A percentile compares a stretch with the other conserved stretches of the same genome.
Conservation (phyloP, 2,888 invertebrate species). For the Epistrophe grossulariae region DNA sequence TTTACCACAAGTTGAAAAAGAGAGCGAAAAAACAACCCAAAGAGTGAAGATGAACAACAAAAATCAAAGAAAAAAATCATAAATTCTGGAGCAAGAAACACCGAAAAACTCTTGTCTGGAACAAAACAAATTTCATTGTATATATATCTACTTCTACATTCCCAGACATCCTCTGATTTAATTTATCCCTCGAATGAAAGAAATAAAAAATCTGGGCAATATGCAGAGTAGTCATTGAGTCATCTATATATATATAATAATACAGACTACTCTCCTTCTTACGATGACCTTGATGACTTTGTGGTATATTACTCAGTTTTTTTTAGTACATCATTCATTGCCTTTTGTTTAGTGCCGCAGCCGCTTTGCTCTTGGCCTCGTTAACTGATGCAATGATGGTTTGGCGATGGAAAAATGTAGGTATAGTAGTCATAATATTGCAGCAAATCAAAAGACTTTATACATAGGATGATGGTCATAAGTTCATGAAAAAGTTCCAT, state of each 20-base stretch:
- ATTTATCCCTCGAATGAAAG: constrained; percentile 66
- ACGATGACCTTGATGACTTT: constrained; percentile 70
- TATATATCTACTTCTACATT: constrained; percentile 22
- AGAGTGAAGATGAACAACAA: constrained; percentile 35
- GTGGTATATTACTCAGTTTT: constrained; percentile 53
- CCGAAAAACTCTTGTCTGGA: constrained; percentile 26
- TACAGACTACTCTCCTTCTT: constrained; percentile 14
- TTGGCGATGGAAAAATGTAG: background rate
- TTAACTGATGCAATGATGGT: constrained; percentile 33
- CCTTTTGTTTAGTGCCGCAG: constrained; percentile 30
- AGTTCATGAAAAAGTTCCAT: constrained; percentile 1
- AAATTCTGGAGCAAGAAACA: constrained; percentile 5
- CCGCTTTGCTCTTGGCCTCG: constrained; percentile 50
- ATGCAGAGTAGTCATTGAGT: constrained; percentile 57
- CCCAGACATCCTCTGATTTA: constrained; percentile 75
- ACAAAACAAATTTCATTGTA: constrained; percentile 3
- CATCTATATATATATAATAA: constrained; percentile 36
- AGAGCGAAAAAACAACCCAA: constrained; percentile 12
- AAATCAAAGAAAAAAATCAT: background rate
- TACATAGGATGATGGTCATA: background rate
- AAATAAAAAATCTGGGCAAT: constrained; percentile 50
- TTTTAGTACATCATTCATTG: constrained; percentile 52
- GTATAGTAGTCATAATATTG: background rate
- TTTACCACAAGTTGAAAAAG: background rate
- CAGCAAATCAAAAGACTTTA: background rate